A percentile compares a stretch with the other conserved stretches of the same genome.
Conservation (phyloP, 2,888 invertebrate species). For the Acleris emargana region DNA sequence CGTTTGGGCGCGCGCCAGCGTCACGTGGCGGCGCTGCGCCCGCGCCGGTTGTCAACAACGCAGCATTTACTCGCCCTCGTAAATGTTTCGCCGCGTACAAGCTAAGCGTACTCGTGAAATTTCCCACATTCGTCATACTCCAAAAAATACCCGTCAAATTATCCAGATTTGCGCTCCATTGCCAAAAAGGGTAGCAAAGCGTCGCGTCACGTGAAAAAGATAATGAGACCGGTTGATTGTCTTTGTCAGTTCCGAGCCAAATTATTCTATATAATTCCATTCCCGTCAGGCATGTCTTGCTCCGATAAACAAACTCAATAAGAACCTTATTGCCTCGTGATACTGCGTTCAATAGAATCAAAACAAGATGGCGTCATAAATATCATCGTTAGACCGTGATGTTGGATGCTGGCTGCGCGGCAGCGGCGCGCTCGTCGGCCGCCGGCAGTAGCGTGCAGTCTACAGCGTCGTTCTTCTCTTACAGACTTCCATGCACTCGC, state of each 20-base stretch:
- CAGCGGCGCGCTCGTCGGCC: neutral
- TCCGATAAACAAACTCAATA: constrained; percentile 30
- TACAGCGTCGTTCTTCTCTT: constrained; percentile 81
- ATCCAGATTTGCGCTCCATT: constrained; percentile 5
- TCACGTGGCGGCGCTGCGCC: constrained; percentile 32
- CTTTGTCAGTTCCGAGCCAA: constrained; percentile 16
- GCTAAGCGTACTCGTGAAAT: constrained; percentile 13
- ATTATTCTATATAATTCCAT: constrained; percentile 14
- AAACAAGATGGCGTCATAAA: no score
- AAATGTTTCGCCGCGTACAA: constrained; percentile 21
- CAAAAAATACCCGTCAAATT: neutral
- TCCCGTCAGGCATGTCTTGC: neutral
- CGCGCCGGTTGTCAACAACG: constrained; percentile 29
- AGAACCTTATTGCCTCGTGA: neutral
- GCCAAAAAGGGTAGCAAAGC: neutral
- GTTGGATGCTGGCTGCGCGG: neutral
- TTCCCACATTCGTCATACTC: constrained; percentile 19
- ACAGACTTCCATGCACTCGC: constrained; percentile 91
- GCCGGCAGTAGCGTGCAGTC: constrained; percentile 40
- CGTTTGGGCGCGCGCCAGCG: constrained; percentile 42
- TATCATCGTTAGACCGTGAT: no score
- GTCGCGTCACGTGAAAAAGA: neutral
- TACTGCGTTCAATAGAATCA: no score
- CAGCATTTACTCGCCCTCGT: constrained; percentile 20
- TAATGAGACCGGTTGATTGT: neutral